These are phyloP conservation scores for Ictidomys tridecemlineatus DNA, from an alignment of 2,113 vertebrate genomes.

Conservation along the genomic window DNA sequence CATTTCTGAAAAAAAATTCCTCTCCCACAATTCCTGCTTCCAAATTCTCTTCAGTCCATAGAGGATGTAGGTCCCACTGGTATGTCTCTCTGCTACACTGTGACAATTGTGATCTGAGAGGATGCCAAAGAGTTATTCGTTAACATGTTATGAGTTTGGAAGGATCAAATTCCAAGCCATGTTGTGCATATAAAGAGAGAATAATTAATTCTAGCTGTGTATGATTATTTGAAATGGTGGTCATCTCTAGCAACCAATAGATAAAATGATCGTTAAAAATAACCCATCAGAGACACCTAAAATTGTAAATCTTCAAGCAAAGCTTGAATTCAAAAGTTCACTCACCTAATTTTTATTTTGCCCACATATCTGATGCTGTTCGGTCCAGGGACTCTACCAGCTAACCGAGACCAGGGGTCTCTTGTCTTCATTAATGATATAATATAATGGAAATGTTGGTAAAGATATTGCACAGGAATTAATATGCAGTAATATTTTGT, in stretches of 20 bases:
- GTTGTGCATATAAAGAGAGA: not conserved
- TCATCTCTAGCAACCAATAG: not conserved
- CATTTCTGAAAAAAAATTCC: not conserved
- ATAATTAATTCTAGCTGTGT: not conserved
- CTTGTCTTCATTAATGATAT: not conserved
- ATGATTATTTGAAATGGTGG: accelerated
- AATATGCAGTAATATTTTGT: not conserved
- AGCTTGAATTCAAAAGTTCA: not conserved
- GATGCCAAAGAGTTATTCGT: not conserved
- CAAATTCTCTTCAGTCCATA: not conserved
- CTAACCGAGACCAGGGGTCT: not conserved
- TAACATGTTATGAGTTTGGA: not conserved
- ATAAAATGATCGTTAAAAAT: not conserved
- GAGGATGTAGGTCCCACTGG: accelerated
- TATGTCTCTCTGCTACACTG: not conserved
- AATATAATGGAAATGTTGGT: not conserved
- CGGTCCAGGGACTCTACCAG: not conserved
- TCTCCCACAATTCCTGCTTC: not conserved
- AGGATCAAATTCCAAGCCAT: not conserved
- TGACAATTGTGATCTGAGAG: not conserved
- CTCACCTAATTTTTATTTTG: not conserved
- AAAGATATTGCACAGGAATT: not conserved
- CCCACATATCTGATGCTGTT: not conserved
- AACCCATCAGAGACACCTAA: not conserved
- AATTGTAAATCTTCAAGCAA: not conserved